phyloP scores from a whole-genome alignment of 2,797 vertebrate genomes.

The Sebastes paucispinis region DNA sequence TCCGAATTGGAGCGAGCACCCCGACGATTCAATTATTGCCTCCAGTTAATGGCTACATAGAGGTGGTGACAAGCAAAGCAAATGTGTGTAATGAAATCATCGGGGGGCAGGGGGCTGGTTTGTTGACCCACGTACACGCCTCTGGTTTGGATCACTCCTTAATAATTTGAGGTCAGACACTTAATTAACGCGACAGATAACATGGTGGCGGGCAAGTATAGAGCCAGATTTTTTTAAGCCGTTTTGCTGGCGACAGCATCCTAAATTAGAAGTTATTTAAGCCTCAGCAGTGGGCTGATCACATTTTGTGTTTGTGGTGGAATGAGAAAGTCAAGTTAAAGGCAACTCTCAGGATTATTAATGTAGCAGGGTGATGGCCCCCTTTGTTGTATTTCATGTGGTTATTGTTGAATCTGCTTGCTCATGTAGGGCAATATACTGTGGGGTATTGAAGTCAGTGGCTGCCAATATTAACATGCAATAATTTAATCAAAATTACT shows the following conservation, averaged over 20 bases:
- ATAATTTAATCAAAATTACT: background rate
- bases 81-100: background rate
- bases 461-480: background rate
- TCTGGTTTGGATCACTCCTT: background rate
- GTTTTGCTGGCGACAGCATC: background rate
- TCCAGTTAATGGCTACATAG: background rate
- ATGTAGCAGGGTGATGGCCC: background rate
- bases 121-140: background rate
- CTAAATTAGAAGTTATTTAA: background rate
- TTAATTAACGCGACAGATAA: constrained; percentile 20
- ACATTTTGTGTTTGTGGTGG: background rate
- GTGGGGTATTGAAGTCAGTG: background rate
- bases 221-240: background rate
- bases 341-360: background rate
- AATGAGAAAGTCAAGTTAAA: background rate
- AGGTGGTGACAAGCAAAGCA: background rate
- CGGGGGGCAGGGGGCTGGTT: too few relatives aligned
- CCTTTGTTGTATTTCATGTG: background rate
- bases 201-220: background rate
- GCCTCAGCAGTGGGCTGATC: background rate
- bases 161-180: background rate
- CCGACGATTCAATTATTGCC: too few relatives aligned
- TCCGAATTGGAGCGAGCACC: background rate
- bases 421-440: background rate
- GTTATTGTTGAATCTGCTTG: background rate